Evolutionary conservation across 2,797 vertebrate genomes (phyloP).

Genomic region (Pseudocheirus occidentalis): DNA sequence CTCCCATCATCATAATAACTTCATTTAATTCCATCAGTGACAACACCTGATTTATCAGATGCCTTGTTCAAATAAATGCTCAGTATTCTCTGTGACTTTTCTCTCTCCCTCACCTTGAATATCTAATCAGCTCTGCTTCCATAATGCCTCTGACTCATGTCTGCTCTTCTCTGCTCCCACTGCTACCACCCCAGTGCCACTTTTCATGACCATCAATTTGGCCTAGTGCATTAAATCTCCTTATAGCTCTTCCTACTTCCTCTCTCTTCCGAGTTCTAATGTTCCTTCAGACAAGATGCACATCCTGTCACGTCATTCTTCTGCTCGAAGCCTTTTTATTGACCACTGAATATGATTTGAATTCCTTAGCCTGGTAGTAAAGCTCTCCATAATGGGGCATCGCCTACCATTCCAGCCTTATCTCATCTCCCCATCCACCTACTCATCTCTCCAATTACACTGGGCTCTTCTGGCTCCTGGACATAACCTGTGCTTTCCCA

Average conservation of each 20-base stretch:
- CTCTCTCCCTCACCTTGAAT: background rate
- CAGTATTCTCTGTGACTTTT: background rate
- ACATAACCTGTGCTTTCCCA: background rate
- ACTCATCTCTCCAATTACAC: background rate
- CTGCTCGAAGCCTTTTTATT: background rate
- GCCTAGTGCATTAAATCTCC: background rate
- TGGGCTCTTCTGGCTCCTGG: background rate
- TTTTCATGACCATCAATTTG: background rate
- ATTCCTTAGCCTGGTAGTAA: background rate
- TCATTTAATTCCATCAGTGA: background rate
- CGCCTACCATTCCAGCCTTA: background rate
- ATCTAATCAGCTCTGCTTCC: constrained; percentile 23
- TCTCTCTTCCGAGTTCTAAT: background rate
- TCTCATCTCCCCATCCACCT: background rate
- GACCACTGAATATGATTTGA: background rate
- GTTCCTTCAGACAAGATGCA: background rate
- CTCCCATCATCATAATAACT: background rate
- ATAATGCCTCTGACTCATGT: background rate
- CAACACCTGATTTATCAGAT: background rate
- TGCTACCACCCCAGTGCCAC: background rate
- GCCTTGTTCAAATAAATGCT: background rate
- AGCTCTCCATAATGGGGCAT: background rate
- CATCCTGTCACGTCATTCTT: background rate
- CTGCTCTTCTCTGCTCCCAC: background rate
- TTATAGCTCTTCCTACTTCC: background rate